phyloP scores from a whole-genome alignment of 1,140 invertebrate genomes.

The Aporrectodea caliginosa region DNA sequence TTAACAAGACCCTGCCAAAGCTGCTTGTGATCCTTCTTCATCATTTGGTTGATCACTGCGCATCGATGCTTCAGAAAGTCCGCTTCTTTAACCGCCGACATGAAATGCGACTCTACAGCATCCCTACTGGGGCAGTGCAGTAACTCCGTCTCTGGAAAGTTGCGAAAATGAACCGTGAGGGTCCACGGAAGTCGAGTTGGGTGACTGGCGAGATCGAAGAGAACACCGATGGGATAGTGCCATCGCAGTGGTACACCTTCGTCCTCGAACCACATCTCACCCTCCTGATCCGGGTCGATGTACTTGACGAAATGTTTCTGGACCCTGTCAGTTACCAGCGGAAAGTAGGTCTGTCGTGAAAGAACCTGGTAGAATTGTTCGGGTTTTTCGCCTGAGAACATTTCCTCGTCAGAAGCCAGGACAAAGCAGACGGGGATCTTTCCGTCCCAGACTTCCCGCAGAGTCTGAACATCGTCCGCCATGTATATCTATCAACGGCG shows the following conservation, averaged over 20 bases:
- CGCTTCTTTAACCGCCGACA: constrained; percentile 94
- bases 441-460: constrained; percentile 92
- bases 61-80: constrained; percentile 91
- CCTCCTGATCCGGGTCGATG: constrained; percentile 70
- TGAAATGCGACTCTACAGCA: constrained; percentile 84
- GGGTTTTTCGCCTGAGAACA: constrained; percentile 74
- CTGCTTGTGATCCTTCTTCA: constrained; percentile 95
- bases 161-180: constrained; percentile 87
- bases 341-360: constrained; percentile 90
- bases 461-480: constrained; percentile 66
- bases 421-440: constrained; percentile 87
- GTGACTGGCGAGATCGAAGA: constrained; percentile 77
- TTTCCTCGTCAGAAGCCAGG: constrained; percentile 78
- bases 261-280: constrained; percentile 93
- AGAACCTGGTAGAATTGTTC: constrained; percentile 93
- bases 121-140: constrained; percentile 66
- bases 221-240: constrained; percentile 93
- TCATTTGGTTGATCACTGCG: constrained; percentile 88
- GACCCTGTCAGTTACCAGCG: constrained; percentile 91
- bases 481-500: too few species aligned
- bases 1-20: constrained; percentile 69
- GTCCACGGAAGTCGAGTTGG: constrained; percentile 82
- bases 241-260: constrained; percentile 89
- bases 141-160: constrained; percentile 59
- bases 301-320: constrained; percentile 82